Percentiles rank a stretch among this genome's conserved stretches.
These are phyloP conservation scores for Drosophila rhopaloa DNA, from an alignment of 1,140 invertebrate species.

Conservation along the genomic window DNA sequence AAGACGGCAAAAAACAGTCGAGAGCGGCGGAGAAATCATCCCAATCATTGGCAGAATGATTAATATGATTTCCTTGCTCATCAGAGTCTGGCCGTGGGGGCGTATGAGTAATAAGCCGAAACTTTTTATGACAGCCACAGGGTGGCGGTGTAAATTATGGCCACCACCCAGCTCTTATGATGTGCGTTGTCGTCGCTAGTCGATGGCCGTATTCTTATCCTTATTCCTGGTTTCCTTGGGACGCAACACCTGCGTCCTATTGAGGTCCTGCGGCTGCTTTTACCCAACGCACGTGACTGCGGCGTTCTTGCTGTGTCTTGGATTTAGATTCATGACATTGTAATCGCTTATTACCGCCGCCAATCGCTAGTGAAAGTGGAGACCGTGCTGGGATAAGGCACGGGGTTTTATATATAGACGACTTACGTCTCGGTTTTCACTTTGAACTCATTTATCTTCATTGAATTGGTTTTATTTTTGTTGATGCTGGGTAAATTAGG, in stretches of 20 bases:
- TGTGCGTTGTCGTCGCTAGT: conserved; percentile 31
- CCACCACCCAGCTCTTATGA: conserved; percentile 25
- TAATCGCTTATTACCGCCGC: conserved; percentile 49
- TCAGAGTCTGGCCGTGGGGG: conserved; percentile 14
- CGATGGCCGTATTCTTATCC: conserved; percentile 3
- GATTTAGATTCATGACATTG: conserved; percentile 40
- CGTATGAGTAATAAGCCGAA: conserved; percentile 64
- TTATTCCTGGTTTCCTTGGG: neutral
- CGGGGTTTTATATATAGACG: conserved; percentile 15
- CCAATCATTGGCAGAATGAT: conserved; percentile 66
- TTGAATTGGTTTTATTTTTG: conserved; percentile 53
- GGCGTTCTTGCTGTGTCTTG: conserved; percentile 21
- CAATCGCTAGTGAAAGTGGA: conserved; percentile 22
- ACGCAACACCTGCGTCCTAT: conserved; percentile 44
- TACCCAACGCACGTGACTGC: conserved; percentile 53
- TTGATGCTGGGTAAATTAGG: conserved; percentile 21
- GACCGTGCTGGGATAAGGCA: neutral
- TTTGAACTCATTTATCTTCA: conserved; percentile 66
- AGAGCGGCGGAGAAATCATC: conserved; percentile 22
- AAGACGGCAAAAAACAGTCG: conserved; percentile 7
- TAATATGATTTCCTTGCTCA: conserved; percentile 61
- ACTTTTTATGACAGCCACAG: conserved; percentile 62
- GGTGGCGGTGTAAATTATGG: conserved; percentile 53
- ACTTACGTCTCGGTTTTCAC: conserved; percentile 20
- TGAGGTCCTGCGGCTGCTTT: conserved; percentile 19